A percentile compares a stretch with the other conserved stretches of the same genome.
phyloP scores from a whole-genome alignment of 2,113 vertebrate genomes.

The Heteronetta atricapilla region DNA sequence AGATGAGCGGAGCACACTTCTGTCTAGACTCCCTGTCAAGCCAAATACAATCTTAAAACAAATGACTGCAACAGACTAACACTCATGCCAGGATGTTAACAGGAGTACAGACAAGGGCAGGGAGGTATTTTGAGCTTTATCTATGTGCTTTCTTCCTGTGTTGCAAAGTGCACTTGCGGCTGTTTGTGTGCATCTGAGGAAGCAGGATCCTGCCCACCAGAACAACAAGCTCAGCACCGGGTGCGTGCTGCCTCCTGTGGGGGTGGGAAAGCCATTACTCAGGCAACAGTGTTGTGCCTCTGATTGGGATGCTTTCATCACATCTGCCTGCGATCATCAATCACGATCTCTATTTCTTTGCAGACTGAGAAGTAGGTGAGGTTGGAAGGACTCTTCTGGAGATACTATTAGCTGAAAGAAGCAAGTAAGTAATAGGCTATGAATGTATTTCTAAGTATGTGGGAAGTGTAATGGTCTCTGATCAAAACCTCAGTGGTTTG shows the following conservation, averaged over 20 bases:
- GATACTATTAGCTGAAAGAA: not conserved
- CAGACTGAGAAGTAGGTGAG: slow-evolving; percentile 15
- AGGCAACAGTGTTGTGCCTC: not conserved
- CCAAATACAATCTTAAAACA: slow-evolving; percentile 37
- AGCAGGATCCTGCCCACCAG: not conserved
- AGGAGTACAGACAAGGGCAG: not conserved
- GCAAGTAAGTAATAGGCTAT: not conserved
- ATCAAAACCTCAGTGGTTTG: not conserved
- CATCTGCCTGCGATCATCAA: not conserved
- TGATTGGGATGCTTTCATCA: slow-evolving; percentile 28
- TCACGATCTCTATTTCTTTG: slow-evolving; percentile 26
- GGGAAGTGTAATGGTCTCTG: not conserved
- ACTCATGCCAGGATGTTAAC: not conserved
- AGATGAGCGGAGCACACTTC: slow-evolving; percentile 1
- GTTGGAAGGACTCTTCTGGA: slow-evolving; percentile 27
- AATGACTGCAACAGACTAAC: not conserved
- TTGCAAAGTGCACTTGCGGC: not conserved
- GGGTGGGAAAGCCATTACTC: slow-evolving; percentile 17
- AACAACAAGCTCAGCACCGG: slow-evolving; percentile 20
- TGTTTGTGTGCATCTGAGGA: not conserved
- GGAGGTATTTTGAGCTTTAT: not conserved
- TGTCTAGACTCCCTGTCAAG: slow-evolving; percentile 30
- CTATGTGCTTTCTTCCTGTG: not conserved
- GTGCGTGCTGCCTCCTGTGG: not conserved
- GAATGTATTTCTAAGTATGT: not conserved